Evolutionary conservation across 2,113 vertebrate species (phyloP), one percentile per base, ranked within the genome.

Genomic region (Eclectus roratus): DNA sequence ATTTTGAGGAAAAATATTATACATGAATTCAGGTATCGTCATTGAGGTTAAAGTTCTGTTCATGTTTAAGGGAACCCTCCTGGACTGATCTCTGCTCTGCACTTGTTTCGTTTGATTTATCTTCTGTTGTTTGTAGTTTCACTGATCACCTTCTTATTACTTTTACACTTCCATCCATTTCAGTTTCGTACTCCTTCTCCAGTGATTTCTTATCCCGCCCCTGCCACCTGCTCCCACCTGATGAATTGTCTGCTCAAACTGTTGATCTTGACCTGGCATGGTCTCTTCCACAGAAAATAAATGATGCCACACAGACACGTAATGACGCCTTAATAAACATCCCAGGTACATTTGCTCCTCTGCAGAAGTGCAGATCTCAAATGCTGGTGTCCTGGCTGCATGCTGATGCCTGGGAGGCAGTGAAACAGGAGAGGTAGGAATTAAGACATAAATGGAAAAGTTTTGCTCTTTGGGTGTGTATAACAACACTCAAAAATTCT

Each of bases 121-220:
- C 89, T 90, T 66, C 81, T 33, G 82, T 17, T 96, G 97, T 95
- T 97, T 29, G 27, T n/a, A 89, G 94, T 96, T 97, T 91, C 97
- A 98, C 97, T 97, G 97, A 98, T 98, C 97, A 98, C 97, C 97
- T 98, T 97, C 97, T 95, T 87, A 95, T 96, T 98, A 85, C 95
- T 96, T 97, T 89, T 78, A 85, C 81, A 24, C 94, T 86, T 96
- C 95, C 97, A 98, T 98, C 96, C 96, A 97, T 97, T 98, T 97
- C 87, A 43, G 96, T 85, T 96, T 95, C 68, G 82, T 73, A 9
- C 91, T 73, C 79, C 88, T 97, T 97, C 95, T 85, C 70, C 5
- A 94, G 89, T 61, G 35, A 94, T 98, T 97, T 94, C 97, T 97
- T 97, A 87, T 14, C 11, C 94, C 33, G 5, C 74, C 85, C 73